Evolutionary conservation across 2,113 vertebrate species (phyloP).

Genomic region (Ariopsis seemanni): DNA sequence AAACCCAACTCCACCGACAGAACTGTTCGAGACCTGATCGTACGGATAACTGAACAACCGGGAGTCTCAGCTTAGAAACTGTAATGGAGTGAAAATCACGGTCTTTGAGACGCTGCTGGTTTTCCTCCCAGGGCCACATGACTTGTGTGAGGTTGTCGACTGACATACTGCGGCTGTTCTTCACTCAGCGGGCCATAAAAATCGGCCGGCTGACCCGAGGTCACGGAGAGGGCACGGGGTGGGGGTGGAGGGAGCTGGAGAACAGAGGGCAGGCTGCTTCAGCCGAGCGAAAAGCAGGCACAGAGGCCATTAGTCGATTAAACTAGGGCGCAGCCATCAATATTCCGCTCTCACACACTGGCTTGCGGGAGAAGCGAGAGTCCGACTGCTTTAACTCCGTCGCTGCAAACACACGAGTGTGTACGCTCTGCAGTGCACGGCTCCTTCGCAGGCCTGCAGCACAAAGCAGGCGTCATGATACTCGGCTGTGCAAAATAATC

Average conservation of each 20-base stretch:
- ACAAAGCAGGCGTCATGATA: neutral
- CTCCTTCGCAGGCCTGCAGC: neutral
- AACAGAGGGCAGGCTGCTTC: conserved; percentile 48
- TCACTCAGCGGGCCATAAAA: conserved; percentile 74
- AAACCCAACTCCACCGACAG: neutral
- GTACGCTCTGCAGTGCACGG: neutral
- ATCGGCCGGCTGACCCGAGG: conserved; percentile 69
- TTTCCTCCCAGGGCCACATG: conserved; percentile 70
- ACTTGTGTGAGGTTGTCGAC: conserved; percentile 69
- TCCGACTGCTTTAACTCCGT: conserved; percentile 29
- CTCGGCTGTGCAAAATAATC: neutral
- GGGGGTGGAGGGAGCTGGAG: conserved; percentile 45
- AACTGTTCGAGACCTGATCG: neutral
- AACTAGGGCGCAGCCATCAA: conserved; percentile 72
- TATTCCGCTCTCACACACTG: conserved; percentile 67
- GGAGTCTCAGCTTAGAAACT: too few species aligned
- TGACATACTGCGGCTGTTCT: conserved; percentile 66
- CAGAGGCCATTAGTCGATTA: conserved; percentile 79
- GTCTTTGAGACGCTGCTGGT: conserved; percentile 49
- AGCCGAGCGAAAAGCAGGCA: conserved; percentile 57
- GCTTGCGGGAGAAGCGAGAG: conserved; percentile 51
- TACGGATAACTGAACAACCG: neutral
- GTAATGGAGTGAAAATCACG: neutral
- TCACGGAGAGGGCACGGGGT: conserved; percentile 48
- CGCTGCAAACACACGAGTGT: conserved; percentile 28